Evolutionary conservation across 1,140 invertebrate genomes (phyloP), one percentile per base, ranked within the genome.

Genomic region (Bombus superbus): DNA sequence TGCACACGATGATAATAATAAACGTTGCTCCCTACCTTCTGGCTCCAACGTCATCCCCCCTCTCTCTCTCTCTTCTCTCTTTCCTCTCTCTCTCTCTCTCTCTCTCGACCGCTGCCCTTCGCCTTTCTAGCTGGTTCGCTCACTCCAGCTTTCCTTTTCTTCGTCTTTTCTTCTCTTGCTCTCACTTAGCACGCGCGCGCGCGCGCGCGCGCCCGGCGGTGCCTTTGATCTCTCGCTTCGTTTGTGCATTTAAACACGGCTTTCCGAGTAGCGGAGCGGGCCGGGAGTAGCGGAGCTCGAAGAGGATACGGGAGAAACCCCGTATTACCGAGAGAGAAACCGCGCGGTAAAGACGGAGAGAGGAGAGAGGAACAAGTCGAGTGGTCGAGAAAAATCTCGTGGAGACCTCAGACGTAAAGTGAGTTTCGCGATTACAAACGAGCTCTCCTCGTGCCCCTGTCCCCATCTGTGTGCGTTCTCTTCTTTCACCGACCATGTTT

Each of bases 231-330:
- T 93, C 81, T 88, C 88, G 92, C 89, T 93, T 92, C 93, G 93
- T 94, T 94, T 95, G 93, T 93, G 90, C 92, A 88, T 94, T 94
- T 94, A 94, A 94, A 93, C 93, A 90, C 92, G 91, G 86, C 90
- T 93, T 93, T 91, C 89, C 91, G 88, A 92, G 92, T 91, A 86
- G 81, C 53, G 87, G 62, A 88, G 73, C 32, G 81, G 22, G 47
- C 47, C 47, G 47, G 47, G 47, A 53, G 47, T 18, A 53, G 6
- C 18, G 18, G 6, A 74, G 40, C 79, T 85, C 66, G 86, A 72
- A 64, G 59, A 83, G 74, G 69, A 85, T 62, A 88, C 40, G 85
- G 75, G 77, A 57, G 38, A 78, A 89, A 78, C 40, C 64, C 69
- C 18, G 71, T 44, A 35, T 38, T 47, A 78, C 44, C 53, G 83